phyloP scores from a whole-genome alignment of 2,797 vertebrate species.

The Sandelia bainsii region DNA sequence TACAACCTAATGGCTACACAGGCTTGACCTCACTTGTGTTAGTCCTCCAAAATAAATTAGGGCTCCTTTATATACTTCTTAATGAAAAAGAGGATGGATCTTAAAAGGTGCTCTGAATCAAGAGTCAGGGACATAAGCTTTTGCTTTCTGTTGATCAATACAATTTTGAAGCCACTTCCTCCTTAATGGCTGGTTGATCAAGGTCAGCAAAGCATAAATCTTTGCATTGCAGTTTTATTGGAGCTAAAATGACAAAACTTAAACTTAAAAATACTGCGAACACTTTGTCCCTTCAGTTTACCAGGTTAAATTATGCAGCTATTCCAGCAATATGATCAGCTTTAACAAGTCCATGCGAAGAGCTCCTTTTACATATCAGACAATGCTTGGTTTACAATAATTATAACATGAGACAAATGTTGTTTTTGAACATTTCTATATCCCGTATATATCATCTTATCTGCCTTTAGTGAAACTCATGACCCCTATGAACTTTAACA shows the following conservation, averaged over 20 bases:
- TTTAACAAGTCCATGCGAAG: conserved; percentile 14
- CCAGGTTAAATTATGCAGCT: background rate
- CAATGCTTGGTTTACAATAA: background rate
- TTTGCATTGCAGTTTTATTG: conserved; percentile 40
- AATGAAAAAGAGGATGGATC: conserved; percentile 39
- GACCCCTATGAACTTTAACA: background rate
- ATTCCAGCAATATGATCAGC: background rate
- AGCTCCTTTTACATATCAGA: background rate
- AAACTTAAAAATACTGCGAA: conserved; percentile 30
- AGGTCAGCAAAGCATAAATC: conserved; percentile 42
- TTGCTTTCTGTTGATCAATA: conserved; percentile 68
- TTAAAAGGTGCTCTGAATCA: conserved; percentile 60
- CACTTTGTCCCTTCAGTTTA: conserved; percentile 27
- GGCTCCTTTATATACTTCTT: conserved; percentile 32
- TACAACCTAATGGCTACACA: conserved; percentile 48
- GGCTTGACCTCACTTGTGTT: conserved; percentile 32
- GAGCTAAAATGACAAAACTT: conserved; percentile 30
- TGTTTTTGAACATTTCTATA: background rate
- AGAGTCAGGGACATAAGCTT: conserved; percentile 28
- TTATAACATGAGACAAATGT: background rate
- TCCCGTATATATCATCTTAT: background rate
- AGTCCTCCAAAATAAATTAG: conserved; percentile 50
- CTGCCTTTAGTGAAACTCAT: background rate
- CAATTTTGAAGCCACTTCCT: conserved; percentile 53
- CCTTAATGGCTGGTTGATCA: conserved; percentile 47